These are phyloP conservation scores for Choristoneura rosaceana DNA, from an alignment of 2,888 invertebrate species.

Conservation along the genomic window DNA sequence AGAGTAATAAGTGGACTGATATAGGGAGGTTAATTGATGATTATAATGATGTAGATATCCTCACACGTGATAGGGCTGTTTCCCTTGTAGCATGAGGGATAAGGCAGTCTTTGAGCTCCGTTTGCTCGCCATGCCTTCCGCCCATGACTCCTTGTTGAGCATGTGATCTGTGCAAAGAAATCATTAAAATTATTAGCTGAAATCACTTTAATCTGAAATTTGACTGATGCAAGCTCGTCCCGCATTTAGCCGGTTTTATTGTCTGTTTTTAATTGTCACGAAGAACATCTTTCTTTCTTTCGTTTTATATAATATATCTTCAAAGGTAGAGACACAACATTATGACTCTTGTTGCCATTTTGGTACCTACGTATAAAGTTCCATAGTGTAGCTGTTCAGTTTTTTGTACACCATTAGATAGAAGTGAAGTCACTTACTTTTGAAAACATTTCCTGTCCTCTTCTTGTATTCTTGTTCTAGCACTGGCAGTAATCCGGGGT, in stretches of 20 bases:
- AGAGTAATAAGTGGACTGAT: neutral
- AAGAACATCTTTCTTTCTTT: no score
- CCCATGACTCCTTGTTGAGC: constrained; percentile 65
- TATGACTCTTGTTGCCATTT: no score
- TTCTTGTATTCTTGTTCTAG: constrained; percentile 73
- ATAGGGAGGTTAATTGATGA: neutral
- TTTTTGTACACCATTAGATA: no score
- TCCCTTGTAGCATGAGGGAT: constrained; percentile 72
- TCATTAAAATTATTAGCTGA: constrained; percentile 37
- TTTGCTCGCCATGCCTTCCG: constrained; percentile 56
- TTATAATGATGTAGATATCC: constrained; percentile 43
- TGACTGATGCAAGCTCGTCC: no score
- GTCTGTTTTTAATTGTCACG: no score
- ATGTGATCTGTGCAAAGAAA: constrained; percentile 46
- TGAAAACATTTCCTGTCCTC: constrained; percentile 73
- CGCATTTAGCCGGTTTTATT: no score
- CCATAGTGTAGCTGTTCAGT: no score
- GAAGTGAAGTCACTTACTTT: constrained; percentile 60
- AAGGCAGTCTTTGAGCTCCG: constrained; percentile 74
- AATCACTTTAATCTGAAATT: neutral
- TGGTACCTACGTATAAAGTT: no score
- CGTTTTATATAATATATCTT: no score
- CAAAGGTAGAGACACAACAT: no score
- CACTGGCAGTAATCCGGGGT: constrained; percentile 65
- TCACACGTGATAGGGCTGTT: constrained; percentile 69